Conservation (phyloP, 2,888 invertebrate genomes). For the Eupeodes luniger region DNA sequence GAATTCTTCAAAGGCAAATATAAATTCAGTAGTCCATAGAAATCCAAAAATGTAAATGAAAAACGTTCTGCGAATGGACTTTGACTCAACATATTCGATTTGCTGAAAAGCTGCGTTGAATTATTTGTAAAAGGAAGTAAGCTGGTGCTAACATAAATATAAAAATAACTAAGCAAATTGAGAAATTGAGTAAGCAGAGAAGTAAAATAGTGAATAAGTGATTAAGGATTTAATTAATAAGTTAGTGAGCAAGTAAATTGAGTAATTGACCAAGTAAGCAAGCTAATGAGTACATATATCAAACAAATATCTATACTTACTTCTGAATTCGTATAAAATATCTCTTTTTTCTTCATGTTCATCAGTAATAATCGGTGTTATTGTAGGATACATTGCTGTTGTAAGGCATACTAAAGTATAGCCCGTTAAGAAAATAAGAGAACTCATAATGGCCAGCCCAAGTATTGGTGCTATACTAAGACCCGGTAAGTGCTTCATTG, state of each 20-base stretch:
- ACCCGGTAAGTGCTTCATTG: background rate
- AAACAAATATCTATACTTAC: background rate
- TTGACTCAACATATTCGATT: constrained; percentile 90
- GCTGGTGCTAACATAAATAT: too few relatives aligned
- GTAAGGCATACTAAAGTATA: constrained; percentile 15
- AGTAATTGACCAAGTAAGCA: too few relatives aligned
- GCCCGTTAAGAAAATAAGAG: background rate
- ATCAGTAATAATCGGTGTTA: background rate
- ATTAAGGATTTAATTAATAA: too few relatives aligned
- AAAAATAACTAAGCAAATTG: too few relatives aligned
- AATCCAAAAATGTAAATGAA: constrained; percentile 95
- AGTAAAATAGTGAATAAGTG: too few relatives aligned
- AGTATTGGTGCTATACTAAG: background rate
- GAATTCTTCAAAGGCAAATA: constrained; percentile 97
- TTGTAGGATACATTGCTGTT: background rate
- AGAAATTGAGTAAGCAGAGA: too few relatives aligned
- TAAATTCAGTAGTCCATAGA: constrained; percentile 97
- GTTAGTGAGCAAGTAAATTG: too few relatives aligned
- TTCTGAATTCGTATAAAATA: background rate
- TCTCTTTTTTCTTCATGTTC: background rate
- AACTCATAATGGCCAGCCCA: background rate
- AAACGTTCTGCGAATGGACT: constrained; percentile 95
- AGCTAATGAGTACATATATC: too few relatives aligned
- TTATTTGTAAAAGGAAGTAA: too few relatives aligned
- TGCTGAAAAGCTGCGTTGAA: constrained; percentile 85